Percentiles rank a stretch among this genome's conserved stretches.
phyloP scores from a whole-genome alignment of 2,888 invertebrate species.

The Thecocarcelia acutangulata region DNA sequence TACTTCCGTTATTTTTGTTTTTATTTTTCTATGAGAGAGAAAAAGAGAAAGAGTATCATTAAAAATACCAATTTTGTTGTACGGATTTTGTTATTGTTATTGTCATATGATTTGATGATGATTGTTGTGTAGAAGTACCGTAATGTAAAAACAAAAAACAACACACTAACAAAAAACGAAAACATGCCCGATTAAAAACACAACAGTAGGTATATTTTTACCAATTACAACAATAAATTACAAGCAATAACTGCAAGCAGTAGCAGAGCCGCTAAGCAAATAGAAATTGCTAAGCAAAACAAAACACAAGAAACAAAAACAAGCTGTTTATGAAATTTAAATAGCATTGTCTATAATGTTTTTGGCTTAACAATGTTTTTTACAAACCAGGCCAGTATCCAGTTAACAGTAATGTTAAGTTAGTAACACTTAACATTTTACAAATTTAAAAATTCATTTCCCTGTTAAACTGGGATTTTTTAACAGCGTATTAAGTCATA shows the following conservation, averaged over 20 bases:
- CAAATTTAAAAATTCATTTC: conserved; percentile 59
- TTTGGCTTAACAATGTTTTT: neutral
- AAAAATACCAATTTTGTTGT: conserved; percentile 3
- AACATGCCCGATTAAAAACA: neutral
- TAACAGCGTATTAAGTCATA: neutral
- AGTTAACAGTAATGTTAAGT: conserved; percentile 37
- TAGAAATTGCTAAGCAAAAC: conserved; percentile 65
- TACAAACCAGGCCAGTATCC: neutral
- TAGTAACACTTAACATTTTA: conserved; percentile 2
- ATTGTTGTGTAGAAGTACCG: neutral
- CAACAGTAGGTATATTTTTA: neutral
- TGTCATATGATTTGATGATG: conserved; percentile 14
- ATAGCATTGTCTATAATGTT: neutral
- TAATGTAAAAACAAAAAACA: neutral
- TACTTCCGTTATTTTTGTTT: conserved; percentile 40
- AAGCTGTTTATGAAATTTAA: conserved; percentile 13
- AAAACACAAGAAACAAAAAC: conserved; percentile 53
- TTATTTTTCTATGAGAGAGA: neutral
- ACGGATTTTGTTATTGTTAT: conserved; percentile 24
- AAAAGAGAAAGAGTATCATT: neutral
- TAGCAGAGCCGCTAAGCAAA: conserved; percentile 39
- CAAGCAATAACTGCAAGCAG: neutral
- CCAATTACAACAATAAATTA: conserved; percentile 14
- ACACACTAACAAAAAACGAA: neutral
- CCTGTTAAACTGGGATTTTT: neutral